A percentile compares a stretch with the other conserved stretches of the same genome.
Conservation (phyloP, 2,797 vertebrate genomes). For the Acrocephalus scirpaceus region DNA sequence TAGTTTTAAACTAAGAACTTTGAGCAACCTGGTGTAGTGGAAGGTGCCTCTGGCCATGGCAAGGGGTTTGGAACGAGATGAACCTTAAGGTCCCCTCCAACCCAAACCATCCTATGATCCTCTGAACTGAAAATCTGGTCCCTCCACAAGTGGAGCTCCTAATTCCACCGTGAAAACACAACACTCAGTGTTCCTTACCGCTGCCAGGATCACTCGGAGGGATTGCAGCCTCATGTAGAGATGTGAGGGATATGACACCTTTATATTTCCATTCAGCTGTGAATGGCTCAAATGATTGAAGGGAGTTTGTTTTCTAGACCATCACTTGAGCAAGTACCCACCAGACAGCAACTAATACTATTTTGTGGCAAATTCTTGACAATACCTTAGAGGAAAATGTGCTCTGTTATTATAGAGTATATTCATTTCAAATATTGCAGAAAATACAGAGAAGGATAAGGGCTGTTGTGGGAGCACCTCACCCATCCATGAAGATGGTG, state of each 20-base stretch:
- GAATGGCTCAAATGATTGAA: slow-evolving; percentile 17
- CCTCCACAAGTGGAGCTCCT: not conserved
- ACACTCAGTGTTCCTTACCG: not conserved
- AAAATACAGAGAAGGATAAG: slow-evolving; percentile 7
- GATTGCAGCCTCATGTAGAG: not conserved
- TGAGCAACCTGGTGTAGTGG: not conserved
- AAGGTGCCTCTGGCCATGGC: not conserved
- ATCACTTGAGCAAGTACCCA: not conserved
- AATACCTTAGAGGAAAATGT: slow-evolving; percentile 16
- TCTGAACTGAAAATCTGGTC: not conserved
- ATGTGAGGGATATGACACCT: not conserved
- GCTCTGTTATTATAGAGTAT: not conserved
- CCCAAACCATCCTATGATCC: not conserved
- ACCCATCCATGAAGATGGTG: not conserved
- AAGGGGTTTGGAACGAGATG: fast-evolving
- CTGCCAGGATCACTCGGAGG: not conserved
- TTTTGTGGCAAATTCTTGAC: slow-evolving; percentile 32
- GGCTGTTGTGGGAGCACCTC: not conserved
- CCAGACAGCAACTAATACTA: slow-evolving; percentile 3
- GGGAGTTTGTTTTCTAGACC: slow-evolving; percentile 16
- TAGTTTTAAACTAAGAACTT: slow-evolving; percentile 15
- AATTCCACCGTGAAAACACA: not conserved
- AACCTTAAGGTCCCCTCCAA: not conserved
- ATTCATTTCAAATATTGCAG: slow-evolving; percentile 11
- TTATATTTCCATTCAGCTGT: not conserved